These are phyloP conservation scores for Protula sp. DNA, from an alignment of 2,888 invertebrate species.

Conservation along the genomic window DNA sequence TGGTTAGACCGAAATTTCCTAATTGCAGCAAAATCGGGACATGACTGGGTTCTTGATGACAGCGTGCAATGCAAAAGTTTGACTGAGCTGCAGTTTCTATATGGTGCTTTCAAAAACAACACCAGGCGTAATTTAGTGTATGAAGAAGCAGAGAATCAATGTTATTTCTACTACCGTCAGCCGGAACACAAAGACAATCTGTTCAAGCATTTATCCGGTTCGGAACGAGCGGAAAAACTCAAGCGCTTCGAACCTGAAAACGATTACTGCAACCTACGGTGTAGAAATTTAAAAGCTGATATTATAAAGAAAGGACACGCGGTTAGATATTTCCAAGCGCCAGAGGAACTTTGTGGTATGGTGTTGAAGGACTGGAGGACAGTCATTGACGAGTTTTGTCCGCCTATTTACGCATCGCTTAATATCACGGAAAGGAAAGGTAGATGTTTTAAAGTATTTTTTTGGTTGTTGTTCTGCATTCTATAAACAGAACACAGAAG, in stretches of 20 bases:
- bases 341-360: slow-evolving; percentile 38
- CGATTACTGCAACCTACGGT: slow-evolving; percentile 35
- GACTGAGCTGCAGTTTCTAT: slow-evolving; percentile 46
- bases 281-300: slow-evolving; percentile 42
- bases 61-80: slow-evolving; percentile 40
- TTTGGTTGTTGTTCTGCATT: no score
- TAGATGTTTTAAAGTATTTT: no score
- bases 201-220: slow-evolving; percentile 13
- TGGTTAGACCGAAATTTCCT: slow-evolving; percentile 42
- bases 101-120: slow-evolving; percentile 24
- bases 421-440: background rate
- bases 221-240: slow-evolving; percentile 10
- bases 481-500: no score
- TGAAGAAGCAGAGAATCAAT: slow-evolving; percentile 28
- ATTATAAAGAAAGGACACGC: slow-evolving; percentile 47
- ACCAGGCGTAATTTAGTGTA: background rate
- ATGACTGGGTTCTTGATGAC: slow-evolving; percentile 44
- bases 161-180: slow-evolving; percentile 47
- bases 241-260: slow-evolving; percentile 28
- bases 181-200: slow-evolving; percentile 29
- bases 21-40: slow-evolving; percentile 37
- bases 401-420: slow-evolving; percentile 25
- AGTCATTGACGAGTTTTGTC: slow-evolving; percentile 40
- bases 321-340: slow-evolving; percentile 44
- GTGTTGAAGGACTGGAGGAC: slow-evolving; percentile 43